Conservation (phyloP, 2,113 vertebrate species). For the Phylloscopus trochilus region DNA sequence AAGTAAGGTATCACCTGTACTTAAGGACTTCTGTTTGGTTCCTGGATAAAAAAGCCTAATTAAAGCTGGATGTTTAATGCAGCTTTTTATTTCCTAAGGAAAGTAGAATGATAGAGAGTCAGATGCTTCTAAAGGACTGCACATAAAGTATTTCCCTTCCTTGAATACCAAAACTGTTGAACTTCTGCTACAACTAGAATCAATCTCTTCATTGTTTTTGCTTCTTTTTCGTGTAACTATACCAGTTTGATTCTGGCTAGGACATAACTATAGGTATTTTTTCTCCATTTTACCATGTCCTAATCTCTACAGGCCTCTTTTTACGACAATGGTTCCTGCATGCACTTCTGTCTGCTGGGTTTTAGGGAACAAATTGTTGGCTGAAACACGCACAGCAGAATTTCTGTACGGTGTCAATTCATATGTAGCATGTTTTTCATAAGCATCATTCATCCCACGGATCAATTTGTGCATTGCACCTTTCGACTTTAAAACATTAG, state of each 20-base stretch:
- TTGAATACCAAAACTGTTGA: neutral
- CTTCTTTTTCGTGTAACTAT: neutral
- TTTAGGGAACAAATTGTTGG: neutral
- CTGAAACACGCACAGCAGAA: fast-evolving
- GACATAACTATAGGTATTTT: neutral
- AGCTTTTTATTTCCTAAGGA: neutral
- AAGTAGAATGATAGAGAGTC: neutral
- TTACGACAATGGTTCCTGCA: neutral
- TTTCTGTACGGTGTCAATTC: neutral
- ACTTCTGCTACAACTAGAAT: neutral
- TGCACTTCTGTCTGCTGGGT: neutral
- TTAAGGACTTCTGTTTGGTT: neutral
- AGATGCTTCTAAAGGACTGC: neutral
- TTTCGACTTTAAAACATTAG: neutral
- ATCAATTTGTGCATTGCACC: neutral
- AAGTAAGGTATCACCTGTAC: neutral
- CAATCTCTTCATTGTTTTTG: neutral
- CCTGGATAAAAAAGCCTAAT: neutral
- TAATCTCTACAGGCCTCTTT: neutral
- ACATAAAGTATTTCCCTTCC: neutral
- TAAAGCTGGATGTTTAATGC: neutral
- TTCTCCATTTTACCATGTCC: neutral
- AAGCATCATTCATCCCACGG: neutral
- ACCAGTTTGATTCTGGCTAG: neutral
- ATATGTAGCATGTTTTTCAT: neutral